Evolutionary conservation across 1,140 invertebrate species (phyloP).

Genomic region (Atopsyche davidsoni): DNA sequence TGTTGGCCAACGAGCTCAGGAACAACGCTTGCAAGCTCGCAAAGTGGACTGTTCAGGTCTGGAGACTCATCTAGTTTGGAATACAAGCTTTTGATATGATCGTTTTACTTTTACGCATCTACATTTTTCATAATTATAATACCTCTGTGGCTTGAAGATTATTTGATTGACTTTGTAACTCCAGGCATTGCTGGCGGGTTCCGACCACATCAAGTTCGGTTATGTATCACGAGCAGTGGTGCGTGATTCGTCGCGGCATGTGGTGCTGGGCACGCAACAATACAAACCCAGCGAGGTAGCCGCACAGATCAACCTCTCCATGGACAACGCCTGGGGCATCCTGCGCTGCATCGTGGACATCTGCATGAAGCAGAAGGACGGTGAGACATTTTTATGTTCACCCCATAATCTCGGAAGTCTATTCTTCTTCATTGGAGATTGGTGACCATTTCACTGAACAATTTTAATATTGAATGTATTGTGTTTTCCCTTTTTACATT

Average conservation of each 20-base stretch:
- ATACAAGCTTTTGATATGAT: too few species aligned
- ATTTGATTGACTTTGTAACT: too few species aligned
- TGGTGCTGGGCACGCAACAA: constrained; percentile 96
- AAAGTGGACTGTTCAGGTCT: constrained; percentile 97
- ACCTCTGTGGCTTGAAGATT: too few species aligned
- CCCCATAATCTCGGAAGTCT: too few species aligned
- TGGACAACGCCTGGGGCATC: constrained; percentile 99
- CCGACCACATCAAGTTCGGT: constrained; percentile 97
- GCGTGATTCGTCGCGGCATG: constrained; percentile 92
- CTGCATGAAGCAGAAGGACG: constrained; percentile 96
- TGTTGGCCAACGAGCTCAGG: constrained; percentile 94
- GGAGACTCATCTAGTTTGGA: too few species aligned
- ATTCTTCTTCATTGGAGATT: too few species aligned
- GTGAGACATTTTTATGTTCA: constrained; percentile 52
- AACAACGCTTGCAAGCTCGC: constrained; percentile 99
- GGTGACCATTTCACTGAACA: too few species aligned
- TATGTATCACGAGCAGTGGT: constrained; percentile 93
- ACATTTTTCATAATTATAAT: constrained; percentile 3
- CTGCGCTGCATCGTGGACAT: constrained; percentile 97
- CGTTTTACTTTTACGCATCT: too few species aligned
- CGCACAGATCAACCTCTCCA: constrained; percentile 96
- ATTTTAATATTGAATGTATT: background rate
- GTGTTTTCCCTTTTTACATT: background rate
- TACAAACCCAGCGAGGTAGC: constrained; percentile 98
- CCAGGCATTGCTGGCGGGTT: constrained; percentile 85